Conservation (phyloP, 2,113 vertebrate genomes). For the Aphyosemion australe region DNA sequence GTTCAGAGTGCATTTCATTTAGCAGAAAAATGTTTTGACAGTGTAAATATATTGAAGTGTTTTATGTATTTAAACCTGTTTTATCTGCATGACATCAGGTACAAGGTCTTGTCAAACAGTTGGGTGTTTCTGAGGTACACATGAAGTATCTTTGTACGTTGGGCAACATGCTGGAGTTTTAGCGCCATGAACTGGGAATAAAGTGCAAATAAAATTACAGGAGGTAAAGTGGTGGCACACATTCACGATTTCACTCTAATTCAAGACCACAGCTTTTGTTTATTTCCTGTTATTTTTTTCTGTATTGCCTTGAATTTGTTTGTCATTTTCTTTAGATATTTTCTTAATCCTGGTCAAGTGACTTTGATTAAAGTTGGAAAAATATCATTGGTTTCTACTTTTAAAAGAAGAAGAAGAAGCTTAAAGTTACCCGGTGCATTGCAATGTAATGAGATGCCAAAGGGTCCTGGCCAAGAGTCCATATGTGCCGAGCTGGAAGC, state of each 20-base stretch:
- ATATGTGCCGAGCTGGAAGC: slow-evolving; percentile 7
- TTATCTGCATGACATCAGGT: background rate
- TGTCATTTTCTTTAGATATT: background rate
- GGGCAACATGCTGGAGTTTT: background rate
- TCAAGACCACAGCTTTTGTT: background rate
- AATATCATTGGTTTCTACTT: background rate
- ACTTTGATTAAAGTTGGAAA: no score
- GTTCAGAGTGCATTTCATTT: background rate
- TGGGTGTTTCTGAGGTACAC: background rate
- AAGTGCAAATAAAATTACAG: background rate
- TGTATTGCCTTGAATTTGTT: background rate
- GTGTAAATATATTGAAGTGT: no score
- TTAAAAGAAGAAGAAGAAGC: background rate
- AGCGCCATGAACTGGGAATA: background rate
- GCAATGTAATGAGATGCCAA: background rate
- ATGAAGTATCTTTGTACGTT: background rate
- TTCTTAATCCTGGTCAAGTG: no score
- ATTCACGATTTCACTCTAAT: background rate
- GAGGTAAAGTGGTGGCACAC: background rate
- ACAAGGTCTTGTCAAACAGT: background rate
- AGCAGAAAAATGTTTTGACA: no score
- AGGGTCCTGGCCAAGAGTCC: background rate
- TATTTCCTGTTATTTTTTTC: background rate
- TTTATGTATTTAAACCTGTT: background rate
- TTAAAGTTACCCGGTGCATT: background rate